Conservation (phyloP, 2,888 invertebrate species). For the Sisyra nigra region DNA sequence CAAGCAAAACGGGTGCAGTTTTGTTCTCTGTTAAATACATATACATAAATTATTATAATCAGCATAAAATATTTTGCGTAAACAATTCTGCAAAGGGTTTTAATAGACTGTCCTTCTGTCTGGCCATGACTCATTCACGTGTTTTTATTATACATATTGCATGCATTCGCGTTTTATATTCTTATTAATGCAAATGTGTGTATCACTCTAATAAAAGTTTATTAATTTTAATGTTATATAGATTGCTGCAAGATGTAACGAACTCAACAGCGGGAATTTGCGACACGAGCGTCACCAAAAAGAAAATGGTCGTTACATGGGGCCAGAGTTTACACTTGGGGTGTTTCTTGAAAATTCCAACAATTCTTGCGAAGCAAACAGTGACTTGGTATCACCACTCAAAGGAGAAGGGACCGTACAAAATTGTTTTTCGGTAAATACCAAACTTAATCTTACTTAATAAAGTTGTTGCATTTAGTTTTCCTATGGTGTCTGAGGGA, state of each 20-base stretch:
- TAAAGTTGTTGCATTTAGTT: neutral
- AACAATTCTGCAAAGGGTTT: no score
- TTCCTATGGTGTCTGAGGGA: no score
- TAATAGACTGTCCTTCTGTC: no score
- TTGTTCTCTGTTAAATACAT: no score
- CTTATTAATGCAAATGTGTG: no score
- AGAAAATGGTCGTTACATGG: conserved; percentile 39
- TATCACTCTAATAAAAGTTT: neutral
- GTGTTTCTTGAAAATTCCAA: conserved; percentile 34
- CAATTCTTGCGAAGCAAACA: conserved; percentile 30
- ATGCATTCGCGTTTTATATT: no score
- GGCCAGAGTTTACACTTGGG: conserved; percentile 44
- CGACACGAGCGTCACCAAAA: conserved; percentile 36
- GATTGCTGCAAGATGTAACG: conserved; percentile 40
- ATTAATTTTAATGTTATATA: conserved; percentile 11
- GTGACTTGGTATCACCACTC: conserved; percentile 37
- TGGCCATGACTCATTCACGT: no score
- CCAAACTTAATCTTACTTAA: conserved; percentile 9
- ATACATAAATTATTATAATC: no score
- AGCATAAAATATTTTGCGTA: no score
- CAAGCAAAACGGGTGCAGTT: no score
- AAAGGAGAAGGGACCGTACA: conserved; percentile 35
- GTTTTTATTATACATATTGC: no score
- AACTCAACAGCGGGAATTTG: conserved; percentile 41
- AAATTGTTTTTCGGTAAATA: conserved; percentile 38